phyloP scores from a whole-genome alignment of 1,140 invertebrate genomes.

The Yoshiicerus persimilis region DNA sequence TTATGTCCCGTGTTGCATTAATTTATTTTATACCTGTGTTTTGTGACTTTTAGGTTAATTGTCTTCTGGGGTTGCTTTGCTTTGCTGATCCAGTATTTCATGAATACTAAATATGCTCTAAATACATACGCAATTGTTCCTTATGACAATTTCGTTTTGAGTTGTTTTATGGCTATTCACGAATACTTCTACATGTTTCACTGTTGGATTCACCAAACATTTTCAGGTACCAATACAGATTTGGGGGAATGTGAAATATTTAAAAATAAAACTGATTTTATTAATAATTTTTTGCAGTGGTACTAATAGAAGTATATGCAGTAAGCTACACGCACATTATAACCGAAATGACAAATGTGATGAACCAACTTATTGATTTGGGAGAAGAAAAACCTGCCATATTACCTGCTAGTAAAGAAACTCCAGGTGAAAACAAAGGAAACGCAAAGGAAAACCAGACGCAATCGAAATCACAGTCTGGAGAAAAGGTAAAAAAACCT shows the following conservation, averaged over 20 bases:
- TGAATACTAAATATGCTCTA: slow-evolving; percentile 28
- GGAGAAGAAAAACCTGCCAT: not conserved
- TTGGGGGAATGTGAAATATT: not conserved
- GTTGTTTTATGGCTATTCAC: not conserved
- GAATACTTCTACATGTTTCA: slow-evolving; percentile 39
- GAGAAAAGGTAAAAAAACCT: not conserved
- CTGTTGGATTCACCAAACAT: slow-evolving; percentile 11
- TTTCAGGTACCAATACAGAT: not conserved
- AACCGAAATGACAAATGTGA: slow-evolving; percentile 25
- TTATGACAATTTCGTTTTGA: slow-evolving; percentile 4
- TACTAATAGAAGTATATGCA: not conserved
- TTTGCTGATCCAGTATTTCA: slow-evolving; percentile 27
- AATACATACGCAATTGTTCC: slow-evolving; percentile 29
- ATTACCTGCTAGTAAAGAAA: not conserved
- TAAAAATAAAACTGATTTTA: not conserved
- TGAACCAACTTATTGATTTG: slow-evolving; percentile 27
- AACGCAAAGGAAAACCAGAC: not conserved
- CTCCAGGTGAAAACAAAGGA: not conserved
- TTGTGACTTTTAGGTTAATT: not conserved
- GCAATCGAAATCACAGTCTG: not conserved
- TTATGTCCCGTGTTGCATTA: not conserved
- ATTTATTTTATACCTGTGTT: not conserved
- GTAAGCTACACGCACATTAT: slow-evolving; percentile 17
- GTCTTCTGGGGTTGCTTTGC: slow-evolving; percentile 24
- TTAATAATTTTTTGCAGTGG: not conserved